Base-by-base conservation (phyloP, 2,797 vertebrate species). In the Poeciliopsis turneri region DNA sequence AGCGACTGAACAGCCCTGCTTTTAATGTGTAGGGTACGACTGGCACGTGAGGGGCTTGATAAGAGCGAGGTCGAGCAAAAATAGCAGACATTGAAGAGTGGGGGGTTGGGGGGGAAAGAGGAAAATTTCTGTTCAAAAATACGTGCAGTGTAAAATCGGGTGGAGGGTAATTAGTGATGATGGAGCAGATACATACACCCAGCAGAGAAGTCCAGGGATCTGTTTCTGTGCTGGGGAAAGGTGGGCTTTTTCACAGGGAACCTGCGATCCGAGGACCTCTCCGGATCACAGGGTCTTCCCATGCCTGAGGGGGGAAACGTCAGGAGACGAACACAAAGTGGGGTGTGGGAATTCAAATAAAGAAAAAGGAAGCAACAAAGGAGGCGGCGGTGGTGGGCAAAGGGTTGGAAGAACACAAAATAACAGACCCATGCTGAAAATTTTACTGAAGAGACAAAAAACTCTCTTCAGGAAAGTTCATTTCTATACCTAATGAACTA, bases 161-260 rank as follows among this genome's bases (percentile, higher is more conserved):
- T 28, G 55, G 59, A 30, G 28, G 59, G 33, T 36, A 18, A 20
- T 36, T 36, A 64, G 13, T 3, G 18, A 74, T 84, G 86, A 81
- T 71, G 79, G 88, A 83, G 88, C 87, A 77, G 83, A 93, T 88
- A 90, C 93, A 90, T 92, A 94, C 92, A 94, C 82, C 89, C 78
- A 83, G 87, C 82, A 70, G 94, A 89, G 87, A 77, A 93, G 87
- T 96, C 95, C 95, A 96, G 82, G 87, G 95, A 96, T 90, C 91
- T 93, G 93, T 94, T 95, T 95, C 94, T 94, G 92, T 92, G 93
- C 80, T 94, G 93, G 81, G 95, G 94, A 75, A 95, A 91, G 89
- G 89, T 83, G 81, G 92, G 86, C 80, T 94, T 95, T 92, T 93
- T 96, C 94, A 94, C 84, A 71, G 91, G 92, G 84, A 92, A 90